These are phyloP conservation scores for Thamnaconus septentrionalis DNA, from an alignment of 2,113 vertebrate genomes.

Conservation along the genomic window DNA sequence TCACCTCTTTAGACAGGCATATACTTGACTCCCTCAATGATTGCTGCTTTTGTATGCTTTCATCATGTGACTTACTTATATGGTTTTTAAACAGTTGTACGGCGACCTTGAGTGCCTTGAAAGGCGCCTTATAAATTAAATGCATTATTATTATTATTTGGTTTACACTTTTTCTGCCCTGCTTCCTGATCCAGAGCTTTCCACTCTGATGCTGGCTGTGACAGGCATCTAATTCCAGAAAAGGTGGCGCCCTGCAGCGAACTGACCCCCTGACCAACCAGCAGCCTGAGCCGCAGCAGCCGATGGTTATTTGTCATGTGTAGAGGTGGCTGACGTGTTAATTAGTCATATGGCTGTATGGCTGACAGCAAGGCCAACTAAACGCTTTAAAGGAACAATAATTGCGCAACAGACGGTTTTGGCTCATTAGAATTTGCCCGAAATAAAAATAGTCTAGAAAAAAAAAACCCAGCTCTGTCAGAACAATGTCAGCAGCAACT, in stretches of 20 bases:
- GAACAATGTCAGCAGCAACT: too few relatives aligned
- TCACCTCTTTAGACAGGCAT: too few relatives aligned
- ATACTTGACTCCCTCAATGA: too few relatives aligned
- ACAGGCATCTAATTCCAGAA: conserved; percentile 64
- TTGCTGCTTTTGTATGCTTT: too few relatives aligned
- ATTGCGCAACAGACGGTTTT: background rate
- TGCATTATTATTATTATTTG: background rate
- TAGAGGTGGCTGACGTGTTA: conserved; percentile 50
- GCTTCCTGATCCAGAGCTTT: background rate
- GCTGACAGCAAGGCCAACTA: conserved; percentile 25
- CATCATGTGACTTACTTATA: too few relatives aligned
- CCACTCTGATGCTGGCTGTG: conserved; percentile 7
- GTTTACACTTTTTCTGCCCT: background rate
- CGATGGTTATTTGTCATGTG: conserved; percentile 56
- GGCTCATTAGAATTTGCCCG: too few relatives aligned
- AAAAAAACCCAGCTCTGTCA: too few relatives aligned
- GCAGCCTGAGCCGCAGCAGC: conserved; percentile 39
- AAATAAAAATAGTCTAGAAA: too few relatives aligned
- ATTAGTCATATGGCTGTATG: conserved; percentile 43
- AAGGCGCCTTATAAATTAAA: too few relatives aligned
- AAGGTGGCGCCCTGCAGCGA: conserved; percentile 53
- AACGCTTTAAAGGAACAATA: conserved; percentile 11
- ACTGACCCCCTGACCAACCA: conserved; percentile 42
- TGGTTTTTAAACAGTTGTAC: too few relatives aligned
- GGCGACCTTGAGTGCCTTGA: too few relatives aligned